Evolutionary conservation across 2,797 vertebrate species (phyloP).

Genomic region (Anabas testudineus): DNA sequence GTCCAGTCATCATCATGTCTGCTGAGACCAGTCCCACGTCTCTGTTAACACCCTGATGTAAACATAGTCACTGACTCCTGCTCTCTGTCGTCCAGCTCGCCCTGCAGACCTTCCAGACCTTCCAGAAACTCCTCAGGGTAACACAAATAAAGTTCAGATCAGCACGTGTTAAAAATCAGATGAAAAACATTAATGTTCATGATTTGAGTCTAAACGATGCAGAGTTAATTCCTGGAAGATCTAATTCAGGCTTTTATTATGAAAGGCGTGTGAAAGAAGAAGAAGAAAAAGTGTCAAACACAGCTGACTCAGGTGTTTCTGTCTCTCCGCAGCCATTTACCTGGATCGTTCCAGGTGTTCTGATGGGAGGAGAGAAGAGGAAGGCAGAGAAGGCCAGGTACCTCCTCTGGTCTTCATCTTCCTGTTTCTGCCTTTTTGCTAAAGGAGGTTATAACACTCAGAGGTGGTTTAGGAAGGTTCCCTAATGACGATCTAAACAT

Average conservation of each 20-base stretch:
- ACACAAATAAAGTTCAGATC: not conserved
- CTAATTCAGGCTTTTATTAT: not conserved
- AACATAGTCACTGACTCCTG: not conserved
- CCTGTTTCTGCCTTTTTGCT: not conserved
- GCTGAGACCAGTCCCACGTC: too few relatives aligned
- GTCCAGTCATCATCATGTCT: too few relatives aligned
- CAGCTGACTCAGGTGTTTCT: not conserved
- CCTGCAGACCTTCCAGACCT: slow-evolving; percentile 90
- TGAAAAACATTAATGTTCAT: too few relatives aligned
- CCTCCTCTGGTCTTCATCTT: not conserved
- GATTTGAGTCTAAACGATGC: too few relatives aligned
- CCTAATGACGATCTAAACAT: not conserved
- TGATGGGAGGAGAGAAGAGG: slow-evolving; percentile 98
- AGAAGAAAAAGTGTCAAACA: not conserved
- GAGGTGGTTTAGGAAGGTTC: too few relatives aligned
- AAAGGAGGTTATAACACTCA: too few relatives aligned
- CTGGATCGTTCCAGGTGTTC: slow-evolving; percentile 93
- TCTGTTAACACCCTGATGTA: too few relatives aligned
- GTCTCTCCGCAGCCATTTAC: slow-evolving; percentile 85
- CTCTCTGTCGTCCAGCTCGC: slow-evolving; percentile 85
- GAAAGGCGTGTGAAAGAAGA: too few relatives aligned
- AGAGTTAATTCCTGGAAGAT: too few relatives aligned
- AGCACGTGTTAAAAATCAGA: too few relatives aligned
- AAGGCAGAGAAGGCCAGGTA: slow-evolving; percentile 98
- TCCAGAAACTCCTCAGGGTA: slow-evolving; percentile 97